Evolutionary conservation across 2,113 vertebrate genomes (phyloP).

Genomic region (Sebastes fasciatus): DNA sequence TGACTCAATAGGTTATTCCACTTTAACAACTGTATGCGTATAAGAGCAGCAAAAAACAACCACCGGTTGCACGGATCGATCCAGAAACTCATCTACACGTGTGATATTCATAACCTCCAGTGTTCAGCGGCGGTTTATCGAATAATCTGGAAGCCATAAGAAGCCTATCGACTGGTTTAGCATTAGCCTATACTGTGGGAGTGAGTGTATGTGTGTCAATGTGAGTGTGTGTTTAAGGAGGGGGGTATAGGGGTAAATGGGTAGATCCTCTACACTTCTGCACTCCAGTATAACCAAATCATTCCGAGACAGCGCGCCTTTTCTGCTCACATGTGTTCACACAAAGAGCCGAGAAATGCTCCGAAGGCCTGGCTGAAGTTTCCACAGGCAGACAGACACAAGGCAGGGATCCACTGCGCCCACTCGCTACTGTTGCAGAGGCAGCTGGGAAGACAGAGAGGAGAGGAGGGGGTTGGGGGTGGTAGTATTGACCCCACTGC

Average conservation of each 20-base stretch:
- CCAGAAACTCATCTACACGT: constrained; percentile 45
- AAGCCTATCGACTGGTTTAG: constrained; percentile 57
- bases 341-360: constrained; percentile 68
- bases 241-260: constrained; percentile 6
- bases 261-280: constrained; percentile 28
- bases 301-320: constrained; percentile 79
- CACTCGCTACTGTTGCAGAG: constrained; percentile 68
- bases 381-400: constrained; percentile 35
- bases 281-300: constrained; percentile 68
- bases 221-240: constrained; percentile 10
- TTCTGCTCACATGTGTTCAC: constrained; percentile 71
- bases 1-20: constrained; percentile 25
- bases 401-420: constrained; percentile 59
- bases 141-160: constrained; percentile 69
- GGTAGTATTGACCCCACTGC: constrained; percentile 52
- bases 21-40: constrained; percentile 14
- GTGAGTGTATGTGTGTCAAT: background rate
- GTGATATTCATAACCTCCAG: constrained; percentile 47
- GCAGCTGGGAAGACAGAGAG: constrained; percentile 52
- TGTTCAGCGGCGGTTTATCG: constrained; percentile 56
- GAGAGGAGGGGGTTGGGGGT: background rate
- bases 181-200: constrained; percentile 33
- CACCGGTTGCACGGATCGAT: constrained; percentile 73
- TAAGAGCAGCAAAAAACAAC: constrained; percentile 37
- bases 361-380: constrained; percentile 49